Evolutionary conservation across 2,888 invertebrate species (phyloP).

Genomic region (Lasioglossum calceatum): DNA sequence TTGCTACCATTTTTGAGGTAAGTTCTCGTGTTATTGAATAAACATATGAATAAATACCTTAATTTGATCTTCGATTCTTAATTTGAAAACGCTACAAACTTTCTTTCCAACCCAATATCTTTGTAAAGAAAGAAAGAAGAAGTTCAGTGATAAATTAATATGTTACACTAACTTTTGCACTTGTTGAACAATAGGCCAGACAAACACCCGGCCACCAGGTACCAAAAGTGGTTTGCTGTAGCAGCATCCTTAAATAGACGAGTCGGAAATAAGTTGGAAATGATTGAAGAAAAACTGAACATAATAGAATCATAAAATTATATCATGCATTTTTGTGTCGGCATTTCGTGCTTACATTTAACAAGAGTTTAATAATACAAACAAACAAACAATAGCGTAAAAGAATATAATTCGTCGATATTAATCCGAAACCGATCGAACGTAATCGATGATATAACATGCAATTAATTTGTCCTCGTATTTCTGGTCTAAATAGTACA

Average conservation of each 20-base stretch:
- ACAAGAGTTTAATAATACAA: neutral
- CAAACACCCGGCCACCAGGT: slow-evolving; percentile 98
- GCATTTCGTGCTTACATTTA: slow-evolving; percentile 3
- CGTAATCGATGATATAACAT: neutral
- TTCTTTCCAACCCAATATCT: neutral
- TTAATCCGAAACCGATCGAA: neutral
- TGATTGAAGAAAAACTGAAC: neutral
- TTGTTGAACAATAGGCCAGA: slow-evolving; percentile 96
- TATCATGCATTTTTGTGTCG: neutral
- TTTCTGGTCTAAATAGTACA: slow-evolving; percentile 14
- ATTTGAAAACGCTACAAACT: no score
- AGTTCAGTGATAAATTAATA: neutral
- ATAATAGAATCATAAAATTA: neutral
- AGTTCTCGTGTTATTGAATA: no score
- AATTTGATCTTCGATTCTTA: no score
- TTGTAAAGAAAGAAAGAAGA: neutral
- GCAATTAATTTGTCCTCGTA: neutral
- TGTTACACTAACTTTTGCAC: slow-evolving; percentile 88
- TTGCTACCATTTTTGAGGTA: no score
- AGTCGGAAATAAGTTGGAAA: slow-evolving; percentile 20
- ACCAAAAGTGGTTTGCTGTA: slow-evolving; percentile 96
- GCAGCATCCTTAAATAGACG: slow-evolving; percentile 92
- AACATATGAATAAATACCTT: no score
- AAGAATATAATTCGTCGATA: neutral
- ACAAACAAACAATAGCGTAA: slow-evolving; percentile 5